Base-by-base conservation (phyloP, 2,113 vertebrate genomes). In the Heteronetta atricapilla region DNA sequence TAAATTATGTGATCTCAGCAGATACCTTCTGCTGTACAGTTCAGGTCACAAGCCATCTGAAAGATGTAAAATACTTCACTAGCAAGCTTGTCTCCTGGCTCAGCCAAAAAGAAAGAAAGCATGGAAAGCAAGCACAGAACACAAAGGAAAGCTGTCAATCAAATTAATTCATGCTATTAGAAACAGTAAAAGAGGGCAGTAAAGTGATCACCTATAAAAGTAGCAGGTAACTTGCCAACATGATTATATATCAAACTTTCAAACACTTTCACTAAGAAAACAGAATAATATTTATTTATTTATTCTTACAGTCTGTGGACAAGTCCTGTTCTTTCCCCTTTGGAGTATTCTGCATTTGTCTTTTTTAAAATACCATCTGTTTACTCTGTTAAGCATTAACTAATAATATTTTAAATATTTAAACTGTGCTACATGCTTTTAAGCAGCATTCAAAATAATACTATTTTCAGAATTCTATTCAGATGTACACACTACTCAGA, bases 21-120 rank as follows among this genome's bases (percentile, higher is more conserved):
- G 99, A 98, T 99, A 99, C 99, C 99, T 99, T 99, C 99, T 98
- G 99, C 99, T 98, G 99, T 99, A 99, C 99, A 99, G 99, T 99
- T 99, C 98, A 97, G 98, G 98, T 99, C 99, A 98, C 99, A 99
- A 98, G 99, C 98, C 98, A 99, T 99, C 98, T 99, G 99, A 98
- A 99, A 98, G 99, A 99, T 98, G 99, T 99, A 98, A 99, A 99
- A 99, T 96, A 98, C 98, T 98, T 99, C 99, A 98, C 98, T 98
- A 98, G 99, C 98, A 98, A 99, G 98, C 89, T 98, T 97, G 97
- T 98, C 99, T 98, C 98, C 99, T 99, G 99, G 98, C 97, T 98
- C 97, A 98, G 97, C 98, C 98, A 97, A 98, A 98, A 98, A 98
- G 98, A 98, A 98, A 98, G 97, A 98, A 94, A 97, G 98, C 98